Percentiles rank a stretch among this genome's conserved stretches.
Conservation (phyloP, 1,140 invertebrate genomes). For the Manduca sexta region DNA sequence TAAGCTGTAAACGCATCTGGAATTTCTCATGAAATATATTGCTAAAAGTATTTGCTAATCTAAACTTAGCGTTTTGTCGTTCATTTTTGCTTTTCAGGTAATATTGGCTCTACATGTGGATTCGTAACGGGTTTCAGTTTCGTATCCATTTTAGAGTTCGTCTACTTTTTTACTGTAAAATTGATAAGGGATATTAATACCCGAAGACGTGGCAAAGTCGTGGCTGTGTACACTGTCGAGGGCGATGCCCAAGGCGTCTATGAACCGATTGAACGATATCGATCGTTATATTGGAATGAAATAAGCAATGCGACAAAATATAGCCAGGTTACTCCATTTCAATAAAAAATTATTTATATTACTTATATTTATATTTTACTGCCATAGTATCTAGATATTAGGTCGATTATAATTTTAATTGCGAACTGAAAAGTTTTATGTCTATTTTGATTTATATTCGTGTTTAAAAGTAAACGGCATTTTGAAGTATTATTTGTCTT, state of each 20-base stretch:
- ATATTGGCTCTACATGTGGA: constrained; percentile 76
- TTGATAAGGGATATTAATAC: constrained; percentile 34
- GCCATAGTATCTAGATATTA: too few species aligned
- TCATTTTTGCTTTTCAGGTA: constrained; percentile 57
- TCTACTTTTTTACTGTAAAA: constrained; percentile 72
- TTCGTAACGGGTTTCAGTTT: constrained; percentile 77
- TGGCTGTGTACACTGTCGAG: neutral
- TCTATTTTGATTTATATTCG: too few species aligned
- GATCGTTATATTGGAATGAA: constrained; percentile 60
- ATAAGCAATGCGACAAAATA: constrained; percentile 14
- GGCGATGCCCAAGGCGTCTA: constrained; percentile 18
- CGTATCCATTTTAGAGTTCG: constrained; percentile 73
- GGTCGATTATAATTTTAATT: too few species aligned
- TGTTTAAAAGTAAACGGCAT: too few species aligned
- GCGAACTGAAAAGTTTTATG: too few species aligned
- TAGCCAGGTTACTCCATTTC: neutral
- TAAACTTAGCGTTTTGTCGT: too few species aligned
- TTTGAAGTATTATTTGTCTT: too few species aligned
- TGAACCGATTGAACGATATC: constrained; percentile 37
- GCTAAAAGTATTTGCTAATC: too few species aligned
- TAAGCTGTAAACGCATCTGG: too few species aligned
- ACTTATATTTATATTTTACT: too few species aligned
- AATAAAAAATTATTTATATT: neutral
- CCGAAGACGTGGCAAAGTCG: constrained; percentile 7
- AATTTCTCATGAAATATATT: too few species aligned